Percentiles rank a stretch among this genome's conserved stretches.
phyloP scores from a whole-genome alignment of 2,113 vertebrate genomes.

The Platycercus adscitus region DNA sequence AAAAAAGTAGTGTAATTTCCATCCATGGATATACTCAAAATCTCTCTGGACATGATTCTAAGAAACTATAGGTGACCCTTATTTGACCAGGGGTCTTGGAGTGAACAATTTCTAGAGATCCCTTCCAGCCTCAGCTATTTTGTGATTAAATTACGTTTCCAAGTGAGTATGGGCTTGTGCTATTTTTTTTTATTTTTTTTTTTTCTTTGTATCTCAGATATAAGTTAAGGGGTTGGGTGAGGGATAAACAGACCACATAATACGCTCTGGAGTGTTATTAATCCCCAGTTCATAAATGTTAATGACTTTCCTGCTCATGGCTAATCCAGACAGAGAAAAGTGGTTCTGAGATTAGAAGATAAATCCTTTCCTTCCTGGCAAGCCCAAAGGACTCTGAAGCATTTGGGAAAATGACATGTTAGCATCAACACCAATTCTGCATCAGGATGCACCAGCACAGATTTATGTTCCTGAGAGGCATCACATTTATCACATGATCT shows the following conservation, averaged over 20 bases:
- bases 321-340: slow-evolving; percentile 54
- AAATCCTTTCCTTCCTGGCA: slow-evolving; percentile 40
- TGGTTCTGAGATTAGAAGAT: slow-evolving; percentile 51
- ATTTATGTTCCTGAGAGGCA: slow-evolving; percentile 32
- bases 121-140: not conserved
- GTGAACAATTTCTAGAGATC: not conserved
- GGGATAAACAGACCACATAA: slow-evolving; percentile 18
- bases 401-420: slow-evolving; percentile 31
- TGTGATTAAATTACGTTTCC: not conserved
- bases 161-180: not conserved
- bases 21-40: not conserved
- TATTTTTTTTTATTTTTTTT: not conserved
- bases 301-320: slow-evolving; percentile 57
- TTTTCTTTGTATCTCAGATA: not conserved
- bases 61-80: not conserved
- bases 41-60: not conserved
- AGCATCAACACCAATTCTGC: not conserved
- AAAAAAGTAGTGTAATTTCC: accelerated
- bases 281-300: slow-evolving; percentile 62
- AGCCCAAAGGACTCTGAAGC: slow-evolving; percentile 30
- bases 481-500: not conserved
- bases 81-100: not conserved
- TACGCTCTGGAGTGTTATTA: slow-evolving; percentile 53
- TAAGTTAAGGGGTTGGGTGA: not conserved
- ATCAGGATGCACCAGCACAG: slow-evolving; percentile 36